phyloP scores from a whole-genome alignment of 2,797 vertebrate species.

The Carcharodon carcharias region DNA sequence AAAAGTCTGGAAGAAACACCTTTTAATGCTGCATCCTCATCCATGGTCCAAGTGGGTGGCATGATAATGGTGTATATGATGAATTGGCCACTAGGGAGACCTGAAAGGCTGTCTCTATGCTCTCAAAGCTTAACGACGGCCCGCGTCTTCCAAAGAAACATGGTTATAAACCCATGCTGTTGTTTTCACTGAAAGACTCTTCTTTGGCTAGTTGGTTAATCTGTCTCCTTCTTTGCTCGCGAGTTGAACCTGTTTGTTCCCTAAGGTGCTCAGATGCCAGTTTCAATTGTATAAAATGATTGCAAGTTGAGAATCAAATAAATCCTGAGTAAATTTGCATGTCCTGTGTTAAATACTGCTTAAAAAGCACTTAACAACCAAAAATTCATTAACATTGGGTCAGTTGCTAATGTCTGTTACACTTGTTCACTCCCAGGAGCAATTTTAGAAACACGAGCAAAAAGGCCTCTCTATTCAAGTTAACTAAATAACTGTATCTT shows the following conservation, averaged over 20 bases:
- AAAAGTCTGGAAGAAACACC: neutral
- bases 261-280: neutral
- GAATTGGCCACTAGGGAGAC: neutral
- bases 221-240: neutral
- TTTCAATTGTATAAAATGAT: neutral
- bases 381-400: neutral
- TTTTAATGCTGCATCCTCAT: neutral
- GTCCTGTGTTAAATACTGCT: neutral
- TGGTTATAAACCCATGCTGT: neutral
- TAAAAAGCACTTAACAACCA: neutral
- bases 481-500: neutral
- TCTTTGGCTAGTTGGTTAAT: neutral
- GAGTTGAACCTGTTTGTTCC: neutral
- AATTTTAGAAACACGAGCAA: neutral
- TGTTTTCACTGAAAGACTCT: neutral
- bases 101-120: neutral
- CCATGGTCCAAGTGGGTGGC: neutral
- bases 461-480: neutral
- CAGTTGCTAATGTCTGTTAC: neutral
- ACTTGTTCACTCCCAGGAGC: neutral
- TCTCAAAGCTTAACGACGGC: neutral
- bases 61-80: neutral
- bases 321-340: neutral
- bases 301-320: neutral
- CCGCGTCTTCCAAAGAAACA: neutral